Percentiles rank a stretch among this genome's conserved stretches.
Evolutionary conservation across 2,113 vertebrate species (phyloP).

Genomic region (Meriones unguiculatus): DNA sequence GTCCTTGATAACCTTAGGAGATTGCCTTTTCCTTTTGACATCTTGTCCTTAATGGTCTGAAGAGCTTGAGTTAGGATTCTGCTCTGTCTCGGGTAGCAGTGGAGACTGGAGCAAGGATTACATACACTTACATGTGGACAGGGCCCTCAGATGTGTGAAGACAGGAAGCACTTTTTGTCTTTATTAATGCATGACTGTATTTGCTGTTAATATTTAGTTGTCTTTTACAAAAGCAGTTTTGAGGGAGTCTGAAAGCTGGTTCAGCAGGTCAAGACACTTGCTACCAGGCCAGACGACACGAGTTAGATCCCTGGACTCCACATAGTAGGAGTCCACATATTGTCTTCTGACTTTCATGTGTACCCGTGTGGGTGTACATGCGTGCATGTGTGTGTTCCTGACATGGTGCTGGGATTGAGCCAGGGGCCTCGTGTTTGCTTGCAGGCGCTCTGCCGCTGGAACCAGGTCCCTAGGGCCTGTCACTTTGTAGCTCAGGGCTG

Average conservation of each 20-base stretch:
- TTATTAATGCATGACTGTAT: slow-evolving; percentile 1
- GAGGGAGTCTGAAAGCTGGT: not conserved
- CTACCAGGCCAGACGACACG: not conserved
- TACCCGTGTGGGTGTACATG: not conserved
- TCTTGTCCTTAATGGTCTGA: not conserved
- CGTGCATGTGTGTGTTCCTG: not conserved
- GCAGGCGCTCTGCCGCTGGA: not conserved
- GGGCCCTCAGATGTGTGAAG: not conserved
- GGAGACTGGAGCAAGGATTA: not conserved
- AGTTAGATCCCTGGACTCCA: not conserved
- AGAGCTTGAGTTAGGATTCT: not conserved
- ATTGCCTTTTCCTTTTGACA: not conserved
- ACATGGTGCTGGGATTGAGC: not conserved
- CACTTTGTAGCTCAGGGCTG: not conserved
- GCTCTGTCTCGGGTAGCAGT: not conserved
- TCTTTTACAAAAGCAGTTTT: not conserved
- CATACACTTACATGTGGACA: not conserved
- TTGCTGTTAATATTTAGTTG: slow-evolving; percentile 1
- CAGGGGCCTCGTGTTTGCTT: not conserved
- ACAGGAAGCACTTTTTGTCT: not conserved
- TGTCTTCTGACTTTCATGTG: not conserved
- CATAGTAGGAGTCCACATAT: not conserved
- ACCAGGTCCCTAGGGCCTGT: not conserved
- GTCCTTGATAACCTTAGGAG: not conserved
- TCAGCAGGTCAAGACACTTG: not conserved